Evolutionary conservation across 2,888 invertebrate species (phyloP).

Genomic region (Drosophila mettleri): DNA sequence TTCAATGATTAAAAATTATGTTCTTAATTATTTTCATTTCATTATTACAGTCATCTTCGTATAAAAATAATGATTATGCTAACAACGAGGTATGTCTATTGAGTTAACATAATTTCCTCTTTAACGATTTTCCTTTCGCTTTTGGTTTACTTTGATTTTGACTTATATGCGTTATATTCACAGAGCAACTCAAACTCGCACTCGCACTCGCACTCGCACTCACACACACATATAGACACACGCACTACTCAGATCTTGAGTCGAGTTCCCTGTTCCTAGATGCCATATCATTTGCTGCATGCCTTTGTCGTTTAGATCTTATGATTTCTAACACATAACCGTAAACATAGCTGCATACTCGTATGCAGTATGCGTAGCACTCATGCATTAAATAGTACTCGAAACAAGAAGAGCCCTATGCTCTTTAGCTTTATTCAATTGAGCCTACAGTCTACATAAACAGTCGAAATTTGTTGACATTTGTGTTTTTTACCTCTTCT

Average conservation of each 20-base stretch:
- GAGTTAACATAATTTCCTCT: slow-evolving; percentile 39
- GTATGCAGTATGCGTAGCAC: slow-evolving; percentile 37
- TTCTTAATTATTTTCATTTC: slow-evolving; percentile 67
- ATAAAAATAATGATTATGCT: slow-evolving; percentile 72
- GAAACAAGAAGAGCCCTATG: background rate
- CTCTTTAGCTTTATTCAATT: slow-evolving; percentile 26
- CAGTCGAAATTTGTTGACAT: slow-evolving; percentile 70
- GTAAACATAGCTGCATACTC: background rate
- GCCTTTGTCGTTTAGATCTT: slow-evolving; percentile 21
- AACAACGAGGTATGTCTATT: slow-evolving; percentile 81
- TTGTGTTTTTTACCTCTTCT: slow-evolving; percentile 72
- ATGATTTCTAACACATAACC: slow-evolving; percentile 21
- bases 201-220: slow-evolving; percentile 14
- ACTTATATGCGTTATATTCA: slow-evolving; percentile 2
- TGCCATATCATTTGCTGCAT: slow-evolving; percentile 57
- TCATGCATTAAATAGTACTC: slow-evolving; percentile 37
- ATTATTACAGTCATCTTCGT: slow-evolving; percentile 79
- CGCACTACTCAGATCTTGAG: slow-evolving; percentile 11
- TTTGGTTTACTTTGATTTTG: slow-evolving; percentile 26
- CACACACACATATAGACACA: slow-evolving; percentile 15
- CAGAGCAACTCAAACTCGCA: background rate
- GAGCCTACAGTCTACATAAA: slow-evolving; percentile 34
- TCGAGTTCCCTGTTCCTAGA: slow-evolving; percentile 8
- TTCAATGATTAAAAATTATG: slow-evolving; percentile 49
- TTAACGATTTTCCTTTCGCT: slow-evolving; percentile 7